phyloP scores from a whole-genome alignment of 2,113 vertebrate genomes.

The Phalacrocorax aristotelis region DNA sequence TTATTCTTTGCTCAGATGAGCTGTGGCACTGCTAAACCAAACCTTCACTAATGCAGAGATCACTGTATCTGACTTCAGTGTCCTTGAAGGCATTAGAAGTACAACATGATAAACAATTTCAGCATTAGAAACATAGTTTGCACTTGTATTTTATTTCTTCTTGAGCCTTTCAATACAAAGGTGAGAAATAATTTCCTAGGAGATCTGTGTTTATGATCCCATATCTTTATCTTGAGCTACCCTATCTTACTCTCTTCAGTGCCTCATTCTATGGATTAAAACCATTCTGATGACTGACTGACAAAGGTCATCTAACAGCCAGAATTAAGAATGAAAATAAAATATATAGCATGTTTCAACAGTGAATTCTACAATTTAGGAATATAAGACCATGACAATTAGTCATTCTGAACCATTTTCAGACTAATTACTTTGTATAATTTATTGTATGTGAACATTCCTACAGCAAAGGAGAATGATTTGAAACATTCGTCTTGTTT shows the following conservation, averaged over 20 bases:
- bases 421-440: neutral
- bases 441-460: neutral
- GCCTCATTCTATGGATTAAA: conserved; percentile 10
- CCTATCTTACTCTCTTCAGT: neutral
- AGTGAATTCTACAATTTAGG: neutral
- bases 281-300: neutral
- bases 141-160: neutral
- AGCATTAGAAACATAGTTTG: conserved; percentile 7
- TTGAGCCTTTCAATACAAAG: conserved; percentile 22
- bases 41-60: neutral
- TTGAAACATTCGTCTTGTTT: neutral
- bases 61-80: neutral
- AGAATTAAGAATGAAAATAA: conserved; percentile 16
- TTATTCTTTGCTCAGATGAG: neutral
- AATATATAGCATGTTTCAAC: neutral
- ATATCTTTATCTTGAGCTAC: neutral
- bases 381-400: neutral
- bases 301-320: neutral
- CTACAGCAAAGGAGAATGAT: neutral
- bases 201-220: neutral
- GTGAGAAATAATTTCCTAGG: conserved; percentile 46
- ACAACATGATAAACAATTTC: conserved; percentile 1
- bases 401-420: neutral
- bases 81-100: neutral
- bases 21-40: neutral